These are phyloP conservation scores for Passer montanus DNA, from an alignment of 2,113 vertebrate genomes.

Conservation along the genomic window DNA sequence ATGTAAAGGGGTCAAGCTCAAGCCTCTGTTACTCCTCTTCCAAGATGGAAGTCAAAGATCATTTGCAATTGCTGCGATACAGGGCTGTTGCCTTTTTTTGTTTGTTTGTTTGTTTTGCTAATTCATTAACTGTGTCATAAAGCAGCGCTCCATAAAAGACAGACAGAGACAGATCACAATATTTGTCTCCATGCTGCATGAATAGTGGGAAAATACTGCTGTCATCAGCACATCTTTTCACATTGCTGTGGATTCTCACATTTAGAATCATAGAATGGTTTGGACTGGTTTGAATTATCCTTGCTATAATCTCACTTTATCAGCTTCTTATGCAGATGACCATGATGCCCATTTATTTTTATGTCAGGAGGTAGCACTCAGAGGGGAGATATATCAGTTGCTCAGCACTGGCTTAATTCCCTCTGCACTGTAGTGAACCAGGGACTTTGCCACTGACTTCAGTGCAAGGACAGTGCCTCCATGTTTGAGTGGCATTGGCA, in stretches of 20 bases:
- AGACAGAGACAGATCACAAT: neutral
- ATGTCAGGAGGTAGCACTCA: neutral
- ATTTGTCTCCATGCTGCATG: neutral
- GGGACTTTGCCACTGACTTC: neutral
- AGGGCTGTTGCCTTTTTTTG: neutral
- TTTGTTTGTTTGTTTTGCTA: neutral
- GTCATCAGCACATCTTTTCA: neutral
- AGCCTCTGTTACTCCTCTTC: neutral
- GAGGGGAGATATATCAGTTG: neutral
- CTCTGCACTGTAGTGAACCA: neutral
- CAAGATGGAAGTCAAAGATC: neutral
- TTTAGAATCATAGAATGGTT: neutral
- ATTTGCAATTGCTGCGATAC: neutral
- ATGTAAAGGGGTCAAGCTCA: neutral
- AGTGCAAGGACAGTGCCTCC: neutral
- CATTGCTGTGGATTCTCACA: neutral
- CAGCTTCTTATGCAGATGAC: neutral
- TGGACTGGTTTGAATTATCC: neutral
- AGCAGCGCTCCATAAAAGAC: neutral
- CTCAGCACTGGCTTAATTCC: neutral
- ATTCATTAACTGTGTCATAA: slow-evolving; percentile 11
- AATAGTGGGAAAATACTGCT: neutral
- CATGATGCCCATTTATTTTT: neutral
- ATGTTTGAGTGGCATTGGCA: neutral
- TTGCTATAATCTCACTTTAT: neutral